Evolutionary conservation across 1,140 invertebrate species (phyloP).

Genomic region (Neodiprion fabricii): DNA sequence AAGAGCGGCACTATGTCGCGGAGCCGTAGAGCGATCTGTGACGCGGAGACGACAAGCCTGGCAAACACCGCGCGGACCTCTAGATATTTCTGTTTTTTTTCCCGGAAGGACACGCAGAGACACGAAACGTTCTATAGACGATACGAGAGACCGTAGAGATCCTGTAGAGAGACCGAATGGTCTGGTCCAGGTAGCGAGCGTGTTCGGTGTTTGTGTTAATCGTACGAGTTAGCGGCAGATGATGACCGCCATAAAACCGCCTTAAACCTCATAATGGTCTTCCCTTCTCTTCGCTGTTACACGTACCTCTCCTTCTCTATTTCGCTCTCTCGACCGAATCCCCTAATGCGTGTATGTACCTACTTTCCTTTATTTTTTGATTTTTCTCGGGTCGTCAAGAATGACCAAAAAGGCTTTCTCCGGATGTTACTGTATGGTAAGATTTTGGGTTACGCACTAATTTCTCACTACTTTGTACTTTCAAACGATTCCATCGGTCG

Average conservation of each 20-base stretch:
- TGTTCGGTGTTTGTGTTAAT: conserved; percentile 24
- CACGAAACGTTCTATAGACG: not conserved
- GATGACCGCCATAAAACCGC: conserved; percentile 24
- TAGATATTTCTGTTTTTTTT: conserved; percentile 3
- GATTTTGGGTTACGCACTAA: too few species aligned
- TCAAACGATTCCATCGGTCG: too few species aligned
- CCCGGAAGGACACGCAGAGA: conserved; percentile 28
- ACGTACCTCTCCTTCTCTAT: not conserved
- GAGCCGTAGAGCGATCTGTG: not conserved
- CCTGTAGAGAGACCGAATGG: not conserved
- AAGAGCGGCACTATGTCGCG: not conserved
- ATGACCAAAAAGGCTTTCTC: too few species aligned
- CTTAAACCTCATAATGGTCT: conserved; percentile 22
- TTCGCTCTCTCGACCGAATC: not conserved
- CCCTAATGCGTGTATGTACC: not conserved
- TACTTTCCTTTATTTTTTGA: not conserved
- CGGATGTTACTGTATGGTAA: too few species aligned
- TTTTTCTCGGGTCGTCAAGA: not conserved
- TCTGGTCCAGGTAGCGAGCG: not conserved
- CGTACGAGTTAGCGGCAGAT: conserved; percentile 29
- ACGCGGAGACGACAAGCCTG: not conserved
- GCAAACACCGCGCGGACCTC: not conserved
- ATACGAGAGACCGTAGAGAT: not conserved
- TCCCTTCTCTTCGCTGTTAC: conserved; percentile 14
- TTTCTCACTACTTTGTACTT: too few species aligned